These are phyloP conservation scores for Andinoacara biseriatus DNA, from an alignment of 2,113 vertebrate species.

Conservation along the genomic window DNA sequence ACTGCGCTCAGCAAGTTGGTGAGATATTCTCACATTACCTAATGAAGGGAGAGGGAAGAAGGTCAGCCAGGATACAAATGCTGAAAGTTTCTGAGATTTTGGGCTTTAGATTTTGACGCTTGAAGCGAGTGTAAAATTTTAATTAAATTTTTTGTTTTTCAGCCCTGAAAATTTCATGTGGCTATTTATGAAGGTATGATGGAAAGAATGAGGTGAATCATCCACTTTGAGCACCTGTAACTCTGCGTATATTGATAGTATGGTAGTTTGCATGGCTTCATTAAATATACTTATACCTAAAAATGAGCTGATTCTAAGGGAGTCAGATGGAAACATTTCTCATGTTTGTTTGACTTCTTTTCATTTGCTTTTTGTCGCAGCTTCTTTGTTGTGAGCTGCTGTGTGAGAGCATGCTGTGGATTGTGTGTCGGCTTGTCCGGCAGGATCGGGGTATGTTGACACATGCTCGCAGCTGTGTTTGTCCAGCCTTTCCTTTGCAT, in stretches of 20 bases:
- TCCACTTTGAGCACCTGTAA: background rate
- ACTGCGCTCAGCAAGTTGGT: background rate
- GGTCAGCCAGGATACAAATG: background rate
- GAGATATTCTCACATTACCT: background rate
- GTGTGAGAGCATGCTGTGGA: background rate
- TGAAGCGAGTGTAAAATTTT: background rate
- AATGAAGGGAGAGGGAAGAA: background rate
- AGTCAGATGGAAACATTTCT: background rate
- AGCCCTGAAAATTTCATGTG: background rate
- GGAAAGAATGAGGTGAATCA: background rate
- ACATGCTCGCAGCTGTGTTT: constrained; percentile 1
- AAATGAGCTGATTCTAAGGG: background rate
- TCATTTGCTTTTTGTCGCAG: background rate
- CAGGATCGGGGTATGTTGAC: background rate
- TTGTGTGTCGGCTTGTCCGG: background rate
- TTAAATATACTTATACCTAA: background rate
- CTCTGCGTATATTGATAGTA: background rate
- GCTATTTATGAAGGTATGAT: rapidly evolving
- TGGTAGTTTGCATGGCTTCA: background rate
- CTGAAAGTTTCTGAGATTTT: background rate
- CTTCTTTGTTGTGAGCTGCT: background rate
- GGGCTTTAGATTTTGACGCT: background rate
- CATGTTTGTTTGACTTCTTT: background rate
- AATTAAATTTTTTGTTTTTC: too few relatives aligned
- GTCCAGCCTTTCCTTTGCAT: background rate